These are phyloP conservation scores for Drosophila kambysellisi DNA, from an alignment of 2,888 invertebrate genomes.

Conservation along the genomic window DNA sequence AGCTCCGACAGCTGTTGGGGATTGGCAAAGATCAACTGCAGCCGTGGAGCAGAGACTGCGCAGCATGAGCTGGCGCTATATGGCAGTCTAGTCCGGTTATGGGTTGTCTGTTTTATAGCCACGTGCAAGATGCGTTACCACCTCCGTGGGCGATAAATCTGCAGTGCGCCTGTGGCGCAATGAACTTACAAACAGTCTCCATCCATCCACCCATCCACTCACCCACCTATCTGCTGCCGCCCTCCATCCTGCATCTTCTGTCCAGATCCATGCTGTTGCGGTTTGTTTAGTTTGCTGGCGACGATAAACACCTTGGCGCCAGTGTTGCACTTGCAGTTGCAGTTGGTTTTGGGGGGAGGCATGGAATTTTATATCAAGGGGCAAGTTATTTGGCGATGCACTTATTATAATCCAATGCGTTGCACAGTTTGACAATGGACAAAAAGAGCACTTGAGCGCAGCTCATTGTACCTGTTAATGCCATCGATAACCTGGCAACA, in stretches of 20 bases:
- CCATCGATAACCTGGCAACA: conserved; percentile 9
- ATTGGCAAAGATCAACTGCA: conserved; percentile 26
- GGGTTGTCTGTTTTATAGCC: conserved; percentile 73
- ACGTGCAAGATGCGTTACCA: conserved; percentile 64
- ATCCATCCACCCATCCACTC: conserved; percentile 4
- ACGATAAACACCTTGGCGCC: conserved; percentile 78
- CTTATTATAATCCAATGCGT: conserved; percentile 23
- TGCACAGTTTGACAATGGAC: conserved; percentile 51
- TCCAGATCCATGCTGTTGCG: conserved; percentile 26
- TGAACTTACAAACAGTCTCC: conserved; percentile 58
- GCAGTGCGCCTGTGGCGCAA: conserved; percentile 77
- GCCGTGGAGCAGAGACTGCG: conserved; percentile 12
- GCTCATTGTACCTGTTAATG: conserved; percentile 43
- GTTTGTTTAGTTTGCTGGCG: conserved; percentile 74
- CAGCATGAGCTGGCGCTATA: conserved; percentile 75
- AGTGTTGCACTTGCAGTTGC: conserved; percentile 20
- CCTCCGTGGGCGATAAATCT: conserved; percentile 83
- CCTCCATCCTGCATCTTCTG: background rate
- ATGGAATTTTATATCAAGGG: background rate
- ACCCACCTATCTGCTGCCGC: background rate
- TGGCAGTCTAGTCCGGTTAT: conserved; percentile 49
- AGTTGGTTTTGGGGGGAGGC: too few species aligned
- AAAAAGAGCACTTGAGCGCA: conserved; percentile 38
- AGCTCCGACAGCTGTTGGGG: conserved; percentile 46
- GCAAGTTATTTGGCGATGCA: conserved; percentile 13